phyloP scores from a whole-genome alignment of 2,888 invertebrate species.

The Nomada fabriciana region DNA sequence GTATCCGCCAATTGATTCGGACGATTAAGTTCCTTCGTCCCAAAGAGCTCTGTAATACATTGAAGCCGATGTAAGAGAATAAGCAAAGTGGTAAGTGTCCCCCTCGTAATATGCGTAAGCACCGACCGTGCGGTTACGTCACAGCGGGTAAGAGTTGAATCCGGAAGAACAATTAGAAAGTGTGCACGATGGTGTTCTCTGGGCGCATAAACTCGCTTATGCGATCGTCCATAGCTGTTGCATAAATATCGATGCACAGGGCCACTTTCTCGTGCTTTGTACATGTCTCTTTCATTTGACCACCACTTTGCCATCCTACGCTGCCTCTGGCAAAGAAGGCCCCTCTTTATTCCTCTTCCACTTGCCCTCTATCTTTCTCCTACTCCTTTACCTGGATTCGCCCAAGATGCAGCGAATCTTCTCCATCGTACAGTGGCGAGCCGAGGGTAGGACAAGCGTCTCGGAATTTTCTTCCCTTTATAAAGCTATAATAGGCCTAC shows the following conservation, averaged over 20 bases:
- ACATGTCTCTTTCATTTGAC: slow-evolving; percentile 23
- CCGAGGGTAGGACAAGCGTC: neutral
- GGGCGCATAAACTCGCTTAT: slow-evolving; percentile 52
- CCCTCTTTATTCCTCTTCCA: slow-evolving; percentile 31
- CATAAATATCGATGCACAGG: slow-evolving; percentile 38
- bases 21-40: slow-evolving; percentile 18
- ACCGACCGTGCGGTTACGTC: slow-evolving; percentile 43
- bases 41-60: neutral
- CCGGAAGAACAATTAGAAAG: slow-evolving; percentile 79
- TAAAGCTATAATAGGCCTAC: neutral
- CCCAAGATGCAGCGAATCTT: slow-evolving; percentile 13
- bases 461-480: neutral
- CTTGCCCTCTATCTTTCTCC: slow-evolving; percentile 23
- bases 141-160: slow-evolving; percentile 67
- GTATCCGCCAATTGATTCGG: neutral
- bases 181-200: slow-evolving; percentile 49
- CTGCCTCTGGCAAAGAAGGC: slow-evolving; percentile 14
- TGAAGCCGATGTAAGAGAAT: neutral
- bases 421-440: slow-evolving; percentile 36
- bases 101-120: slow-evolving; percentile 31
- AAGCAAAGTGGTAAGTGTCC: neutral
- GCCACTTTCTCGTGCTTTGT: slow-evolving; percentile 60
- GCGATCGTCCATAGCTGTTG: slow-evolving; percentile 42
- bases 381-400: slow-evolving; percentile 33
- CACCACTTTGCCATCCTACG: slow-evolving; percentile 22